Percentiles rank a stretch among this genome's conserved stretches.
Conservation (phyloP, 92 coral and sea anemone species). For the Siderastrea radians region DNA sequence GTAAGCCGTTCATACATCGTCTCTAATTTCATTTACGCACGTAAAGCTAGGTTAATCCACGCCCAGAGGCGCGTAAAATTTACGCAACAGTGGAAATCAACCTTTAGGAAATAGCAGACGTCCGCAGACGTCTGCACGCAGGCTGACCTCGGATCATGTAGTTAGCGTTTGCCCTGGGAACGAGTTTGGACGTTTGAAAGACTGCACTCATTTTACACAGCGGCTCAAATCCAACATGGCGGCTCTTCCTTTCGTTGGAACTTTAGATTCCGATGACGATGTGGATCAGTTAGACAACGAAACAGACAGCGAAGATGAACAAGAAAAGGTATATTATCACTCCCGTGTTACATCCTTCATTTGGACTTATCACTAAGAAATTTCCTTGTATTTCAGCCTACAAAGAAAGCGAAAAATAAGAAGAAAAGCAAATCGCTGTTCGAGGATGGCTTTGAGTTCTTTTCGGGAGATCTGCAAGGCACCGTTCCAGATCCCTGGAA, state of each 20-base stretch:
- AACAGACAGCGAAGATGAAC: constrained; percentile 87
- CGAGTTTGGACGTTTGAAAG: background rate
- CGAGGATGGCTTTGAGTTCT: constrained; percentile 86
- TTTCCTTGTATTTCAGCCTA: background rate
- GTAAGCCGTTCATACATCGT: too few relatives aligned
- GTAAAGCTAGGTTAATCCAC: too few relatives aligned
- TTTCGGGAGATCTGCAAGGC: constrained; percentile 68
- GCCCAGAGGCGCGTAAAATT: too few relatives aligned
- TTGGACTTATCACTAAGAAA: background rate
- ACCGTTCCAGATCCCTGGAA: constrained; percentile 74
- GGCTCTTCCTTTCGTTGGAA: constrained; percentile 92
- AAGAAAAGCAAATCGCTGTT: constrained; percentile 69
- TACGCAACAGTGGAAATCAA: too few relatives aligned
- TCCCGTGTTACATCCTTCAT: background rate
- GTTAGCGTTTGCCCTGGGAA: too few relatives aligned
- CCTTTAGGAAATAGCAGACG: too few relatives aligned
- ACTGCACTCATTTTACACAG: constrained; percentile 3
- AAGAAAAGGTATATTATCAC: constrained; percentile 49
- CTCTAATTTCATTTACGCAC: too few relatives aligned
- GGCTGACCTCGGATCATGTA: too few relatives aligned
- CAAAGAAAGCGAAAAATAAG: constrained; percentile 65
- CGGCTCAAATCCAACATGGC: constrained; percentile 85
- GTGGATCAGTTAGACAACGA: constrained; percentile 85
- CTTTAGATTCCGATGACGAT: constrained; percentile 97
- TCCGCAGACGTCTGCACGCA: too few relatives aligned